Evolutionary conservation across 2,113 vertebrate species (phyloP), one percentile per base, ranked within the genome.

Genomic region (Lepisosteus osseus): DNA sequence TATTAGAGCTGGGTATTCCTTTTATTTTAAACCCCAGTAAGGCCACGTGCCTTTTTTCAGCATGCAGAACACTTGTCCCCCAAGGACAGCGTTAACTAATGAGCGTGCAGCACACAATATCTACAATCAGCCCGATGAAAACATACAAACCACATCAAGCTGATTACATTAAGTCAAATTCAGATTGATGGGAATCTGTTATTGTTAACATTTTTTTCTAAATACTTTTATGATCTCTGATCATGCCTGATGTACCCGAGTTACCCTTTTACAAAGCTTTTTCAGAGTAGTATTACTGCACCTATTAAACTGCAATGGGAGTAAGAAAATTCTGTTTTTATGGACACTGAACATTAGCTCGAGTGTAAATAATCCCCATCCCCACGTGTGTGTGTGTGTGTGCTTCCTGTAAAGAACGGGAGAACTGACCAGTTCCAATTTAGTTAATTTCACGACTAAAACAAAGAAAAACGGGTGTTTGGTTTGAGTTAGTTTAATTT

Each of bases 111-210:
- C 43, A 29, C 45, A 42, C 43, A 6, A 65, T 41, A 55, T 65
- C 71, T 40, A 72, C 55, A n/a, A 51, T 57, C 61, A 54, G 7
- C 29, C 14, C 51, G 61, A 72, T 14, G 69, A 43, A 78, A 74
- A 69, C 65, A 70, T 40, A 29, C 68, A 75, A 79, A 74, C 72
- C 74, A 70, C 51, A 80, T 29, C 45, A 64, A n/a, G 61, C 63
- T 77, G 69, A 80, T 78, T 77, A 67, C 76, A 76, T 82, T 75
- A 74, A 13, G 59, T 0, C 42, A 56, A 69, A 65, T 59, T 70
- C 78, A 73, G 68, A 55, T 57, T 66, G 15, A 8, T 51, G 56
- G 54, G 61, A 29, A 47, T 57, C 44, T 61, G 64, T 62, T 15
- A 3, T 54, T 75, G 42, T 44, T 66, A 63, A 55, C 41, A 42